Percentiles rank a stretch among this genome's conserved stretches.
Conservation (phyloP, 1,140 invertebrate genomes). For the Antheraea mylitta region DNA sequence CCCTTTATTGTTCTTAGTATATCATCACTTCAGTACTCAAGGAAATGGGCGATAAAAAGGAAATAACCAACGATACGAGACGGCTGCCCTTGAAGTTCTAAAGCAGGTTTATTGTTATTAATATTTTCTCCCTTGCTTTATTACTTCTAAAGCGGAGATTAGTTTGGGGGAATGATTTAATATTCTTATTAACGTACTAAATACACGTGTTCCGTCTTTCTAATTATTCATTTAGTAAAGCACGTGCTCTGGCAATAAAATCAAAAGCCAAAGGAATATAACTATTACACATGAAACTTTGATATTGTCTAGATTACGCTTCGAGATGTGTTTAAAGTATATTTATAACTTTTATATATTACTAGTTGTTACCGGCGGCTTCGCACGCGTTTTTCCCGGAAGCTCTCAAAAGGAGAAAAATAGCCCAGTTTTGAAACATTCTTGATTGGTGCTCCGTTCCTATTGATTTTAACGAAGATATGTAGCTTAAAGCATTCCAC, state of each 20-base stretch:
- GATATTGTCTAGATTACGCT: no score
- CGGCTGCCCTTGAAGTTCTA: conserved; percentile 1
- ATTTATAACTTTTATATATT: no score
- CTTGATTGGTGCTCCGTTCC: no score
- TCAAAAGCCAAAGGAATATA: no score
- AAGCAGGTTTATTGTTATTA: neutral
- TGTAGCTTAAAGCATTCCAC: no score
- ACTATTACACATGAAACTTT: no score
- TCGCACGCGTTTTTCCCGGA: no score
- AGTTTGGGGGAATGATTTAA: neutral
- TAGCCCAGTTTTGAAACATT: no score
- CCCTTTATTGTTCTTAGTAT: conserved; percentile 2
- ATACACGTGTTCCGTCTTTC: neutral
- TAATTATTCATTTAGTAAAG: neutral
- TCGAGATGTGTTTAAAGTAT: no score
- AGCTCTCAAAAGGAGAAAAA: no score
- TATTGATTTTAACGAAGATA: no score
- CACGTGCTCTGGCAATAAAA: neutral
- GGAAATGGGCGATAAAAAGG: conserved; percentile 2
- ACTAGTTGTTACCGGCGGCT: no score
- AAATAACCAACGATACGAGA: conserved; percentile 1
- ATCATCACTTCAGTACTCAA: neutral
- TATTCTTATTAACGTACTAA: neutral
- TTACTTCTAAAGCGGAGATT: conserved; percentile 4
- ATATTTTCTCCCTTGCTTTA: neutral